phyloP scores from a whole-genome alignment of 30 jellyfish, hydroid and myxozoan species.

The Catostylus mosaicus region DNA sequence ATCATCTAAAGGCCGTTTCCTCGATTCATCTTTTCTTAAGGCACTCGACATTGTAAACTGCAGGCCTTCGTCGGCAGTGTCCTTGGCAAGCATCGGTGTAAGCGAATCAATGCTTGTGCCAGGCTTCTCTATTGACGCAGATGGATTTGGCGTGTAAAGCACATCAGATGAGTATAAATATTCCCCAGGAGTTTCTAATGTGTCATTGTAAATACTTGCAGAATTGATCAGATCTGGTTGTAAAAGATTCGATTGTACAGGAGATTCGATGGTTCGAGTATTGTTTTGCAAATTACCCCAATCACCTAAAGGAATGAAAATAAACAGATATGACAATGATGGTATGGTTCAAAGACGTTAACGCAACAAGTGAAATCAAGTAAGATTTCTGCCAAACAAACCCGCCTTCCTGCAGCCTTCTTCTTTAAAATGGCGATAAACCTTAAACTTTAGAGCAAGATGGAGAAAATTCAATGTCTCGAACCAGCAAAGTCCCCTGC shows the following conservation, averaged over 20 bases:
- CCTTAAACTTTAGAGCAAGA: too few species aligned
- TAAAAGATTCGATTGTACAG: constrained; percentile 36
- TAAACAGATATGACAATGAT: neutral
- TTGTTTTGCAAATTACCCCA: constrained; percentile 25
- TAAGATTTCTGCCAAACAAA: too few species aligned
- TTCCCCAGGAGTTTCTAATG: constrained; percentile 26
- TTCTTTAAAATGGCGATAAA: too few species aligned
- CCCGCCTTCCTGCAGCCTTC: too few species aligned
- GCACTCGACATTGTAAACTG: constrained; percentile 18
- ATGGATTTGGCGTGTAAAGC: constrained; percentile 12
- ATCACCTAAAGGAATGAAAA: constrained; percentile 33
- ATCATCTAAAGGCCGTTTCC: constrained; percentile 28
- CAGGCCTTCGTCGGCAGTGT: constrained; percentile 42
- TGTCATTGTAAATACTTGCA: constrained; percentile 36
- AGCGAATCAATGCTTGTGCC: neutral
- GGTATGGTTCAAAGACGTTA: too few species aligned
- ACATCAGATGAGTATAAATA: constrained; percentile 56
- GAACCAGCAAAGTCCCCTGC: too few species aligned
- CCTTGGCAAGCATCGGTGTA: constrained; percentile 36
- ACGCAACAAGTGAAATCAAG: too few species aligned
- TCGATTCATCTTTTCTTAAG: constrained; percentile 2
- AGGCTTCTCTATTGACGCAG: constrained; percentile 13
- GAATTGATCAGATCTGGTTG: constrained; percentile 40
- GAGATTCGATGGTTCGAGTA: constrained; percentile 50
- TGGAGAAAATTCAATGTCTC: too few species aligned